Evolutionary conservation across 2,888 invertebrate species (phyloP).

Genomic region (Coremacera marginata): DNA sequence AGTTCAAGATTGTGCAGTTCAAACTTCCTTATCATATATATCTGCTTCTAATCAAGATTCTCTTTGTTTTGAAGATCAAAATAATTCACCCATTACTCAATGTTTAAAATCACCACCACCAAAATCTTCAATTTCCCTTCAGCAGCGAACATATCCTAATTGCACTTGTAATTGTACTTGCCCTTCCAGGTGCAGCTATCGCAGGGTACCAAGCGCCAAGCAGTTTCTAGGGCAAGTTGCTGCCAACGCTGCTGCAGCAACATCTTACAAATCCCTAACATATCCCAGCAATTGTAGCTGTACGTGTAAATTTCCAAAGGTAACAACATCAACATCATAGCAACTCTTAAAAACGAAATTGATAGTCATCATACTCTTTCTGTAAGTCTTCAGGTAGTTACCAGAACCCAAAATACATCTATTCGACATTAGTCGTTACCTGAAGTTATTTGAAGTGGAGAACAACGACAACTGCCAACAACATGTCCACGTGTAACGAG

Average conservation of each 20-base stretch:
- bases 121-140: not conserved
- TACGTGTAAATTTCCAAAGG: not conserved
- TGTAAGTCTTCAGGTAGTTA: not conserved
- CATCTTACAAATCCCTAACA: not conserved
- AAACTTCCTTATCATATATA: not conserved
- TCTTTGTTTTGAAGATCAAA: not conserved
- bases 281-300: conserved; percentile 10
- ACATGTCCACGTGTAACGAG: conserved; percentile 1
- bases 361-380: not conserved
- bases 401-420: not conserved
- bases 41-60: not conserved
- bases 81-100: not conserved
- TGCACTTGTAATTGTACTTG: not conserved
- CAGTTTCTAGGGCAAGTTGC: not conserved
- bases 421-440: not conserved
- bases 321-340: not conserved
- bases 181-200: conserved; percentile 23
- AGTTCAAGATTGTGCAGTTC: not conserved
- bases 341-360: not conserved
- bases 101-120: not conserved
- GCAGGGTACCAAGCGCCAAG: not conserved
- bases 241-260: conserved; percentile 17
- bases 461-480: not conserved
- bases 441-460: not conserved
- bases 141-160: not conserved